phyloP scores from a whole-genome alignment of 2,113 vertebrate species.

The Dipodomys ordii region DNA sequence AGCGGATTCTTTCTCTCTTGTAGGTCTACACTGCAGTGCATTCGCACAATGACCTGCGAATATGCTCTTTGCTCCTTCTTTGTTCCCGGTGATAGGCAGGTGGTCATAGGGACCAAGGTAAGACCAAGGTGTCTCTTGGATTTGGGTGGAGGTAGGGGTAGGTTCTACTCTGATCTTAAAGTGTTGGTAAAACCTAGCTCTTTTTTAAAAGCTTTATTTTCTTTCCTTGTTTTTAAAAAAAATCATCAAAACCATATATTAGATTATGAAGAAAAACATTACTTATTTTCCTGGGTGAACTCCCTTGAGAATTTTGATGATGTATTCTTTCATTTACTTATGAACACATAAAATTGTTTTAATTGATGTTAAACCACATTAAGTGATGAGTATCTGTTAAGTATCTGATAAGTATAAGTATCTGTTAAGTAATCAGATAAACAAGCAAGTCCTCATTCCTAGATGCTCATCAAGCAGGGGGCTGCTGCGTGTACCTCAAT shows the following conservation, averaged over 20 bases:
- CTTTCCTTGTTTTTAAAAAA: not conserved
- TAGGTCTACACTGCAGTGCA: slow-evolving; percentile 96
- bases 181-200: not conserved
- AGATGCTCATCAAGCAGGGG: not conserved
- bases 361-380: not conserved
- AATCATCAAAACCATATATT: not conserved
- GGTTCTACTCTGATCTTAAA: not conserved
- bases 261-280: slow-evolving; percentile 30
- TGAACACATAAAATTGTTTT: not conserved
- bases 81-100: slow-evolving; percentile 96
- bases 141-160: not conserved
- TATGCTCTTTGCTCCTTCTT: slow-evolving; percentile 96
- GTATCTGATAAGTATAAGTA: too few species aligned
- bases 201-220: not conserved
- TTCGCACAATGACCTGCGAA: slow-evolving; percentile 96
- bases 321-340: not conserved
- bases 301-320: not conserved
- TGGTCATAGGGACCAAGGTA: slow-evolving; percentile 97
- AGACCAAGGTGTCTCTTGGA: not conserved
- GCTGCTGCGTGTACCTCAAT: not conserved
- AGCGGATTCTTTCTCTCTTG: not conserved
- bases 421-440: not conserved
- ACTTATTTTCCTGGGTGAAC: not conserved
- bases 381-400: not conserved
- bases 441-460: not conserved